Evolutionary conservation across 2,888 invertebrate species (phyloP).

Genomic region (Leptinotarsa peninsularis): DNA sequence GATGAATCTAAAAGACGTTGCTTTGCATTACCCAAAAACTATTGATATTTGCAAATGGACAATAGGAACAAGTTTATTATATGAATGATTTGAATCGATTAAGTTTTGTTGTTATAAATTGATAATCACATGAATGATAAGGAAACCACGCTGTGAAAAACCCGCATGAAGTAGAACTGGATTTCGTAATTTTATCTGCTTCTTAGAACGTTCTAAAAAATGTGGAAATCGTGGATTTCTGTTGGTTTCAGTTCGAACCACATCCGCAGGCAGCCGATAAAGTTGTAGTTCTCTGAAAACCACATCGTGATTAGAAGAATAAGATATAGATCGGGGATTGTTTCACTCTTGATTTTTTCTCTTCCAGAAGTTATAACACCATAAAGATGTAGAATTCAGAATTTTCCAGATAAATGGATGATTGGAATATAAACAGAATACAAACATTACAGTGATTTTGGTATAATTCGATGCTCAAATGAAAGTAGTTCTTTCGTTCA

Average conservation of each 20-base stretch:
- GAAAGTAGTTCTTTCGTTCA: too few relatives aligned
- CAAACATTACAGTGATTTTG: too few relatives aligned
- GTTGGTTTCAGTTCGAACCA: slow-evolving; percentile 29
- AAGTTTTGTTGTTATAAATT: neutral
- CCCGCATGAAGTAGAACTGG: neutral
- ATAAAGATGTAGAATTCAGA: too few relatives aligned
- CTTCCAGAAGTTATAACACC: too few relatives aligned
- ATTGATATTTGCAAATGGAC: too few relatives aligned
- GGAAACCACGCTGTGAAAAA: slow-evolving; percentile 2
- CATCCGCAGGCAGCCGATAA: slow-evolving; percentile 41
- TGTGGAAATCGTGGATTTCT: slow-evolving; percentile 38
- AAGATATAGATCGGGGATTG: neutral
- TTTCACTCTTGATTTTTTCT: neutral
- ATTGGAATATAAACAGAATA: too few relatives aligned
- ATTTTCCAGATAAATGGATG: too few relatives aligned
- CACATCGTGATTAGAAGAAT: slow-evolving; percentile 32
- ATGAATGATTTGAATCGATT: neutral
- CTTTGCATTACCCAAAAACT: too few relatives aligned
- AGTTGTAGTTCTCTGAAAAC: slow-evolving; percentile 28
- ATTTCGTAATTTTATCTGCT: slow-evolving; percentile 21
- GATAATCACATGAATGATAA: neutral
- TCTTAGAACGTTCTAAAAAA: slow-evolving; percentile 15
- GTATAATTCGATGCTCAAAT: too few relatives aligned
- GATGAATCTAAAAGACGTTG: too few relatives aligned
- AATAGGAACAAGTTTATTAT: too few relatives aligned